These are phyloP conservation scores for Pollimyrus isidori DNA, from an alignment of 2,113 vertebrate genomes.

Conservation along the genomic window DNA sequence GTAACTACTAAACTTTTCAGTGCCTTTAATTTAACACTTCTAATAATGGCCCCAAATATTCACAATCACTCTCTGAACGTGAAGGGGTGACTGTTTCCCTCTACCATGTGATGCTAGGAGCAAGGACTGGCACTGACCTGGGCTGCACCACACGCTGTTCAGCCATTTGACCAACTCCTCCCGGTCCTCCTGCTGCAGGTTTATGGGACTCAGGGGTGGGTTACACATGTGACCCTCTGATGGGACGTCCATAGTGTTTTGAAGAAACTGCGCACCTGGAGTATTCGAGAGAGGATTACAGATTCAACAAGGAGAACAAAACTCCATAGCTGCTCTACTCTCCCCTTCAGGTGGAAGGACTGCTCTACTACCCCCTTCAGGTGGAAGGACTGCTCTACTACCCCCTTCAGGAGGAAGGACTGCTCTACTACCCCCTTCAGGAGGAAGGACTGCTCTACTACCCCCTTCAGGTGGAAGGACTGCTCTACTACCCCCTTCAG, in stretches of 20 bases:
- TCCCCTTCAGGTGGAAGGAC: constrained; percentile 13
- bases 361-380: constrained; percentile 18
- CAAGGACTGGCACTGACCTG: constrained; percentile 17
- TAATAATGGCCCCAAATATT: not conserved
- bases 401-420: too few relatives aligned
- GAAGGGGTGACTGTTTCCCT: not conserved
- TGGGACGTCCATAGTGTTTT: constrained; percentile 9
- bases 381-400: constrained; percentile 31
- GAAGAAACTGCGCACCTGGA: constrained; percentile 31
- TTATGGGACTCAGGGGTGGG: constrained; percentile 47
- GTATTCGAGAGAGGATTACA: not conserved
- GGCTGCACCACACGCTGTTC: constrained; percentile 44
- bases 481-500: too few relatives aligned
- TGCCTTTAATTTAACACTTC: not conserved
- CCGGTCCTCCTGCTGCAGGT: constrained; percentile 47
- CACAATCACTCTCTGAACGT: not conserved
- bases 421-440: too few relatives aligned
- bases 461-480: too few relatives aligned
- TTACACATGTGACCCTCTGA: constrained; percentile 44
- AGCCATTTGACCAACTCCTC: constrained; percentile 51
- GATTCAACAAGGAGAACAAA: not conserved
- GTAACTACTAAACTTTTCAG: not conserved
- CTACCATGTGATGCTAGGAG: not conserved
- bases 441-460: constrained; percentile 35
- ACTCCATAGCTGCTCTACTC: not conserved